Base-by-base conservation (phyloP, 1,140 invertebrate genomes). In the Palaemon carinicauda region DNA sequence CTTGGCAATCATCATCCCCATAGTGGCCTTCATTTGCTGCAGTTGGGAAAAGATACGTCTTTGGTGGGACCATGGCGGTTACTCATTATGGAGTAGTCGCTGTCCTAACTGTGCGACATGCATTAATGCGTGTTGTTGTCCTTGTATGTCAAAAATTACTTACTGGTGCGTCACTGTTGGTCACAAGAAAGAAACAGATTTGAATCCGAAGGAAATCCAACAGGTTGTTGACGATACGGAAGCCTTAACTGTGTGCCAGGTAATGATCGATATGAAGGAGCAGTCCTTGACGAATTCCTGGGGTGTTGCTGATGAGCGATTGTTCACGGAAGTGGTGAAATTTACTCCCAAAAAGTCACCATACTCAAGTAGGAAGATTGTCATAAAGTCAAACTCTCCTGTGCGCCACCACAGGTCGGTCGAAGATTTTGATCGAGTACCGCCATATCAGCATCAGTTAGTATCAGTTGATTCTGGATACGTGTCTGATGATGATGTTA, bases 321-420 rank as follows among this genome's bases (percentile, higher is more conserved):
- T 89, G 60, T 79, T 87, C 19, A 89, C 88, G 19, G 88, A 89
- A n/a, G 29, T 89, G 4, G 54, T 89, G 51, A 89, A 81, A 0
- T 54, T 89, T 33, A 84, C 81, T 3, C 88, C 88, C 10, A 87
- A 84, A 52, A 77, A 80, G 24, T 89, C 88, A 12, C 88, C 88
- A 19, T 82, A 84, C 27, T 24, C 80, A 10, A 71, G 73, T 1
- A 83, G 88, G 31, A 83, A 87, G n/a, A 78, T 89, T 21, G 73
- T 60, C 9, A 50, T 89, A 73, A 81, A 85, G 17, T 87, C 88
- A n/a, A 41, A 71, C 27, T 89, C 88, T 0, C 88, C 88, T 12
- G 27, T 89, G 15, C 84, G 81, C 5, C 80, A 84, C 31, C 83
- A 74, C 27, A 87, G 81, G 54, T 89, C 88, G 50, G n/a, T 52